Evolutionary conservation across 2,888 invertebrate genomes (phyloP).

Genomic region (Melipona bicolor): DNA sequence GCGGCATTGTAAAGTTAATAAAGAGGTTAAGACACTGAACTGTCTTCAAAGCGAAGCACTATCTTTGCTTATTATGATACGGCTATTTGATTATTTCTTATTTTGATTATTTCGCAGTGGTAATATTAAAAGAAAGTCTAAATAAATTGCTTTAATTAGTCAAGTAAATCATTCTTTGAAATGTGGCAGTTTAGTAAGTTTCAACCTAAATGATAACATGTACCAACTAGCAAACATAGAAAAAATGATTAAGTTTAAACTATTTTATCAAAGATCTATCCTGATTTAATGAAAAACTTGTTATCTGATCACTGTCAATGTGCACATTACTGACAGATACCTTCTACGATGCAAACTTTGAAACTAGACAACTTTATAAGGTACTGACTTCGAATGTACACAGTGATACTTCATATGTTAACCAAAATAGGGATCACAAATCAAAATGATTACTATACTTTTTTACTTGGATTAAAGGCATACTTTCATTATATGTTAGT

Average conservation of each 20-base stretch:
- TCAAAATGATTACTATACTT: background rate
- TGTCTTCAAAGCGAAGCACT: too few species aligned
- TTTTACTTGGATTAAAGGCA: background rate
- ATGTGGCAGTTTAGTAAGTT: background rate
- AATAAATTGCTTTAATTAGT: background rate
- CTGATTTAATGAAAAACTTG: background rate
- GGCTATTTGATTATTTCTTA: background rate
- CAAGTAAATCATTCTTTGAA: background rate
- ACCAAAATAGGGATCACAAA: background rate
- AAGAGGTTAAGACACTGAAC: background rate
- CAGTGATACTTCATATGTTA: background rate
- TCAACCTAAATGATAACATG: background rate
- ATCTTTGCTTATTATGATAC: background rate
- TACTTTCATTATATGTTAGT: background rate
- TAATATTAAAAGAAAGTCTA: background rate
- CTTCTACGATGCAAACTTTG: background rate
- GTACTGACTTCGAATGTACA: too few species aligned
- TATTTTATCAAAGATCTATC: background rate
- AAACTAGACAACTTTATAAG: too few species aligned
- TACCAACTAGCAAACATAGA: background rate
- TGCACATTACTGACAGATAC: background rate
- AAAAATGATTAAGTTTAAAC: background rate
- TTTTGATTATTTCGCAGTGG: too few species aligned
- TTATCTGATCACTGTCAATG: background rate
- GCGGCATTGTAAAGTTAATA: background rate